A percentile compares a stretch with the other conserved stretches of the same genome.
phyloP scores from a whole-genome alignment of 2,888 invertebrate species.

The Aelia acuminata region DNA sequence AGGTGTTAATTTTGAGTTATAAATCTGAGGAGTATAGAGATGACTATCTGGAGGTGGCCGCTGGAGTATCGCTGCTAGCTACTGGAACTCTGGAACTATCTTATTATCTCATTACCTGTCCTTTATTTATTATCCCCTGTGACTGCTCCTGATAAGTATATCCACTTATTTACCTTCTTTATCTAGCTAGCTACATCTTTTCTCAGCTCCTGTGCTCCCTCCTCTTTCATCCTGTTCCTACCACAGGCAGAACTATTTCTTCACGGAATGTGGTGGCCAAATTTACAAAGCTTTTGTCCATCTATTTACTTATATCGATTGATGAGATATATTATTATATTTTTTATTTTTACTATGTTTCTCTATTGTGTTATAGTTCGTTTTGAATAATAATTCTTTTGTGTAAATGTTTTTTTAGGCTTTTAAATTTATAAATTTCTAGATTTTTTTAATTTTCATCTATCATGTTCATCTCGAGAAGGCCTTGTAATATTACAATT shows the following conservation, averaged over 20 bases:
- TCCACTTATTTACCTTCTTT: conserved; percentile 30
- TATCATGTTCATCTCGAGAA: no score
- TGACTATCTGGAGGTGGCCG: conserved; percentile 9
- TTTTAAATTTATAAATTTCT: no score
- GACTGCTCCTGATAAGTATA: conserved; percentile 13
- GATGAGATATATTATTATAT: no score
- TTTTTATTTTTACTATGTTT: no score
- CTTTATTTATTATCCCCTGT: conserved; percentile 34
- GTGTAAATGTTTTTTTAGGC: no score
- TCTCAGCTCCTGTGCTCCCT: neutral
- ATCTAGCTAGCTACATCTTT: neutral
- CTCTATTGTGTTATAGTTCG: no score
- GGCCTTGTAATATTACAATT: no score
- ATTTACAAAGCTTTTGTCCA: neutral
- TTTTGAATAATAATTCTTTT: no score
- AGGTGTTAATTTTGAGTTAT: conserved; percentile 58
- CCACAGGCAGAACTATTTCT: neutral
- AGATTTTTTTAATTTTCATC: no score
- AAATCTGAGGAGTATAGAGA: conserved; percentile 37
- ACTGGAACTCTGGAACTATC: conserved; percentile 1
- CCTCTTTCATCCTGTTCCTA: neutral
- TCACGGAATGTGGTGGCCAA: neutral
- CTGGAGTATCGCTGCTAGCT: conserved; percentile 16
- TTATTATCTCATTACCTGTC: conserved; percentile 30
- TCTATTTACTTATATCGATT: neutral